phyloP scores from a whole-genome alignment of 2,797 vertebrate genomes.

The Bradypus variegatus region DNA sequence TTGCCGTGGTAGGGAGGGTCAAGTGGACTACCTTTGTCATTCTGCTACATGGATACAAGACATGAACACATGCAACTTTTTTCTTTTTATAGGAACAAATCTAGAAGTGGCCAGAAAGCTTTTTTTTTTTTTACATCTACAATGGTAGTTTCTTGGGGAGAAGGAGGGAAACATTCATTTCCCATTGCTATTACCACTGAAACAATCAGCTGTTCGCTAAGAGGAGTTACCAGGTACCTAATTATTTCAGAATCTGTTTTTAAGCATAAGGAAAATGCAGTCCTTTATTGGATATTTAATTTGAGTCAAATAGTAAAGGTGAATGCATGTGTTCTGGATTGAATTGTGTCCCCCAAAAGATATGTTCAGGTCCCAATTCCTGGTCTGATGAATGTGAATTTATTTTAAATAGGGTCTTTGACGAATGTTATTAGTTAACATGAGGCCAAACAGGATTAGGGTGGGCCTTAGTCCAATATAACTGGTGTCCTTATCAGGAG shows the following conservation, averaged over 20 bases:
- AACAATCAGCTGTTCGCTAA: not conserved
- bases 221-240: not conserved
- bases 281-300: not conserved
- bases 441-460: too few species aligned
- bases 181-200: not conserved
- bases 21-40: not conserved
- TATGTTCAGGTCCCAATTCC: too few species aligned
- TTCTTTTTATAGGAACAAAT: not conserved
- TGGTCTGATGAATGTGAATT: too few species aligned
- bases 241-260: not conserved
- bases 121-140: not conserved
- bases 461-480: too few species aligned
- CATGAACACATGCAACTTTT: not conserved
- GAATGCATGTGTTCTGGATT: not conserved
- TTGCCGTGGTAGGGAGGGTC: not conserved
- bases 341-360: too few species aligned
- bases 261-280: not conserved
- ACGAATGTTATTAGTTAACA: too few species aligned
- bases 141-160: not conserved
- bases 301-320: not conserved
- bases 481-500: too few species aligned
- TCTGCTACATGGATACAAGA: not conserved
- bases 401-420: too few species aligned
- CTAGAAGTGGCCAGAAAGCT: not conserved
- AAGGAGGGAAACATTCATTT: not conserved